Conservation (phyloP, 2,797 vertebrate genomes). For the Bufotes viridis region DNA sequence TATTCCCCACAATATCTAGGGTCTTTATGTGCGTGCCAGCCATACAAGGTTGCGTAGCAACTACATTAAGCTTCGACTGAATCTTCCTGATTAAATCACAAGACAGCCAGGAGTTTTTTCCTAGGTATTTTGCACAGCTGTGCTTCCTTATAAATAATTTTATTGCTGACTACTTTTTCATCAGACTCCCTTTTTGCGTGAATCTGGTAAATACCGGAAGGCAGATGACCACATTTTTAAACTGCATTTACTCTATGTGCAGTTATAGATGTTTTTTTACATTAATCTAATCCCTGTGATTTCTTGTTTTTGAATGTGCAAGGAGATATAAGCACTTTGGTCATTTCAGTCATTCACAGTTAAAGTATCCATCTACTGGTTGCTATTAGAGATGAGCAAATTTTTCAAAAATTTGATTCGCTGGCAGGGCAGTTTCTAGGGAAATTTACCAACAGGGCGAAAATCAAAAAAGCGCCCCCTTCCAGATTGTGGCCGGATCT, state of each 20-base stretch:
- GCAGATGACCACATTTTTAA: neutral
- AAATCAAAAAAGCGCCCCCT: too few species aligned
- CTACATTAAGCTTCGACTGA: slow-evolving; percentile 65
- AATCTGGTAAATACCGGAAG: slow-evolving; percentile 1
- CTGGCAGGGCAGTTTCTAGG: too few species aligned
- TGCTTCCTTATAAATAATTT: slow-evolving; percentile 64
- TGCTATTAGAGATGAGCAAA: too few species aligned
- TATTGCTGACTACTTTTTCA: slow-evolving; percentile 33
- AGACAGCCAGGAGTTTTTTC: slow-evolving; percentile 57
- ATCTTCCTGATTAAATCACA: slow-evolving; percentile 65
- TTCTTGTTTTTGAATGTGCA: neutral
- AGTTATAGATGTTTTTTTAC: neutral
- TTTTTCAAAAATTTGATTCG: too few species aligned
- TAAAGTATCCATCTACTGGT: too few species aligned
- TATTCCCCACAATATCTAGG: slow-evolving; percentile 27
- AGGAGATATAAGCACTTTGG: neutral
- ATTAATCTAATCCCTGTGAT: neutral
- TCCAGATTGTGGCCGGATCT: too few species aligned
- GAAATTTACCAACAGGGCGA: too few species aligned
- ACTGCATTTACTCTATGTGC: neutral
- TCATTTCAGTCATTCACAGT: neutral
- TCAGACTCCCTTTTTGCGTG: neutral
- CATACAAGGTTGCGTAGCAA: slow-evolving; percentile 65
- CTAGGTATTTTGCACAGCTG: slow-evolving; percentile 37
- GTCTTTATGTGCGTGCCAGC: slow-evolving; percentile 22